These are phyloP conservation scores for Otis tarda DNA, from an alignment of 2,113 vertebrate genomes.

Conservation along the genomic window DNA sequence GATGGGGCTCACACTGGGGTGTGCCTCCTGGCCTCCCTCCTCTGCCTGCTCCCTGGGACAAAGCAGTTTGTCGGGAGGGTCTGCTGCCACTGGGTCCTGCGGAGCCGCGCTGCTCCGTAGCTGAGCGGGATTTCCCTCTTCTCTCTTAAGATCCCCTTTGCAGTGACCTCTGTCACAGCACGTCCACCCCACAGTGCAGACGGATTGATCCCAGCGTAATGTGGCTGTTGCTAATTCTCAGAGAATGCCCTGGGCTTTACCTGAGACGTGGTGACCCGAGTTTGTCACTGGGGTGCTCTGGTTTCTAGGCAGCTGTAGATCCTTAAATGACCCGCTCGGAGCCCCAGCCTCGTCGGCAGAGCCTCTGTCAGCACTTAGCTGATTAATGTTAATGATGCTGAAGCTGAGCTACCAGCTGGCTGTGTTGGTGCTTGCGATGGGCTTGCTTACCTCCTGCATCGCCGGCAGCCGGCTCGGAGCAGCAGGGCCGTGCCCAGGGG, in stretches of 20 bases:
- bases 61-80: background rate
- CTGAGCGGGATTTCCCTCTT: background rate
- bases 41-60: background rate
- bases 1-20: accelerated
- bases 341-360: background rate
- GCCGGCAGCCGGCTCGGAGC: accelerated
- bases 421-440: background rate
- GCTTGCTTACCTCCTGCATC: background rate
- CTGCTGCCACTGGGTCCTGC: background rate
- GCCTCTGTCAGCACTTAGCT: background rate
- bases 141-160: background rate
- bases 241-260: background rate
- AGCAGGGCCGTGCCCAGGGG: background rate
- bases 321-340: background rate
- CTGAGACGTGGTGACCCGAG: background rate
- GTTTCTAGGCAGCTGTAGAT: background rate
- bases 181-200: accelerated
- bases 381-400: background rate
- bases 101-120: background rate
- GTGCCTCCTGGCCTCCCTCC: background rate
- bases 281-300: background rate
- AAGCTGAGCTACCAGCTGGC: background rate
- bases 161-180: background rate
- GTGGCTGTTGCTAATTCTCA: background rate
- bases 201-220: background rate